These are phyloP conservation scores for Heliocidaris erythrogramma DNA, from an alignment of 35 echinoderm and acorn worm genomes.

Conservation along the genomic window DNA sequence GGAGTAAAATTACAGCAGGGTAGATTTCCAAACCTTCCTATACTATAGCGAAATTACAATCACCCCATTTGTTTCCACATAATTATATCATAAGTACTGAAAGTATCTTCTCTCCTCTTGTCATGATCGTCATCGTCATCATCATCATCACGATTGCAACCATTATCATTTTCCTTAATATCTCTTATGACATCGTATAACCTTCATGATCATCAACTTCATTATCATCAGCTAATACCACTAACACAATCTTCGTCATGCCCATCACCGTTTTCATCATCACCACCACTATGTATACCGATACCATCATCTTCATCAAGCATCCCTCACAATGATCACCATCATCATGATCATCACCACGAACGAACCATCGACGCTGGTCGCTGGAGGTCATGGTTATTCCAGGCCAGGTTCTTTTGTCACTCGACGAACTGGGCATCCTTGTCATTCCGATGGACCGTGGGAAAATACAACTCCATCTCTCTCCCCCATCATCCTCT, in stretches of 20 bases:
- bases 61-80: neutral
- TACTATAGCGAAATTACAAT: no score
- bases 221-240: no score
- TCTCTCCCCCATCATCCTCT: neutral
- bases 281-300: no score
- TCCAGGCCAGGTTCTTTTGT: neutral
- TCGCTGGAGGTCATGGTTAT: constrained; percentile 22
- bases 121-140: neutral
- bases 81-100: neutral
- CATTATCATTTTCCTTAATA: no score
- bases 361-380: neutral
- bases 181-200: no score
- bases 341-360: neutral
- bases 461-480: constrained; percentile 42
- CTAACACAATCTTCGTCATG: no score
- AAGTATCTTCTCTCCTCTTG: neutral
- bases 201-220: no score
- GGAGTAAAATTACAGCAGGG: no score
- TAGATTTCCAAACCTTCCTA: no score
- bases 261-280: no score
- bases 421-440: neutral
- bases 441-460: constrained; percentile 39
- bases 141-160: no score
- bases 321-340: neutral
- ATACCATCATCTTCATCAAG: neutral